Evolutionary conservation across 2,888 invertebrate species (phyloP), one percentile per base, ranked within the genome.

Genomic region (Eudemis profundana): DNA sequence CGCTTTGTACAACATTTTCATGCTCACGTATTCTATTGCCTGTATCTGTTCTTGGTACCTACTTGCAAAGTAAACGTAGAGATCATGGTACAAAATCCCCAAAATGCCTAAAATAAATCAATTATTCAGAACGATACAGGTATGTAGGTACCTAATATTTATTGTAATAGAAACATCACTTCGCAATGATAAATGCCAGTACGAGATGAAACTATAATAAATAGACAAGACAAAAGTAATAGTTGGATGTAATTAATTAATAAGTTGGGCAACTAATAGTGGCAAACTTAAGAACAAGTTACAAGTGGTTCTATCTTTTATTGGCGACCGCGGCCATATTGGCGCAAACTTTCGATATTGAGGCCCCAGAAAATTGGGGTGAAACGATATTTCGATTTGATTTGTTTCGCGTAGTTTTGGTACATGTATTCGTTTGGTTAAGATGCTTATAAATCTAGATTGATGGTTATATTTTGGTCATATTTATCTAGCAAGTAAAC

Each of bases 311-410:
- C 75, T 80, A 82, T 83, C 81, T 84, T 84, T 84, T 84, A 85
- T 84, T 84, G 81, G 78, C n/a, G 40, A 73, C 74, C 19, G 42
- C 72, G 72, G 80, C 75, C 74, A 74, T 80, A 82, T 83, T 82
- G 84, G 77, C 70, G 72, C 72, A 75, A 79, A 83, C 78, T 85
- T 86, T 82, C 73, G 78, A 77, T 84, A 85, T 85, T 83, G 84
- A 77, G 75, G 75, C 71, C 68, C 62, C 40, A 54, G 68, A 68
- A 68, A 68, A 74, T 72, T 74, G 73, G 61, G 67, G 72, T 71
- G 71, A 66, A 42, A 66, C 50, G 59, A 68, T 68, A 72, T 21
- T 51, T 50, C 33, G 27, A 40, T 50, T 29, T 61, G 56, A 56
- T 46, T 56, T 56, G 29, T 50, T 56, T 61, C 47, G 36, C 47